Evolutionary conservation across 2,113 vertebrate genomes (phyloP), one percentile per base, ranked within the genome.

Genomic region (Tor tambroides): DNA sequence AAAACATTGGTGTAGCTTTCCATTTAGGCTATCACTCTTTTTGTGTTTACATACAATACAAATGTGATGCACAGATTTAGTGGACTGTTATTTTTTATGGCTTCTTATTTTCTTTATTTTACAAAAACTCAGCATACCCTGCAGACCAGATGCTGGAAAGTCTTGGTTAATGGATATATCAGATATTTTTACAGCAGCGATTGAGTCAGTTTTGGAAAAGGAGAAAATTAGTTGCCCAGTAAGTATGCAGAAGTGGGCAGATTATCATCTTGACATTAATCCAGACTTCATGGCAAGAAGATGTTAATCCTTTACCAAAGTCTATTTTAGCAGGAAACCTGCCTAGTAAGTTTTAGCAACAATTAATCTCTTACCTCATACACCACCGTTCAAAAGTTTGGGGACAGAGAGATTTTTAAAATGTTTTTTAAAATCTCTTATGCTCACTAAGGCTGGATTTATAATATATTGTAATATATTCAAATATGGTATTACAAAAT

Each of bases 31-130:
- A 11, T 19, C 7, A 5, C 28, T 23, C 8, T 10, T 51, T 15
- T 49, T 56, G 15, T 80, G 78, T 63, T 80, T 80, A 61, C 23
- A 17, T 80, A n/a, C 17, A 77, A 51, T 51, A 77, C n/a, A 77
- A 77, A 49, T 28, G 75, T 21, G 12, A 77, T 30, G 1, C n/a
- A 21, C 46, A 67, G 35, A 46, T 41, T 63, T 12, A 63, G 78
- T 80, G 78, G 5, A 78, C 14, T 28, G 43, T 14, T 12, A 9
- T 2, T 19, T n/a, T 76, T 75, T 75, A 75, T 76, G n/a, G n/a
- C n/a, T n/a, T 17, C n/a, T 71, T 4, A 26, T 7, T 77, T 30
- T 49, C 11, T 43, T 81, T 35, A 26, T 80, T 35, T n/a, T n/a
- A 41, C 23, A 38, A 41, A 30, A n/a, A 15, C 56, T 80, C 11